Evolutionary conservation across 2,797 vertebrate species (phyloP).

Genomic region (Ataeniobius toweri): DNA sequence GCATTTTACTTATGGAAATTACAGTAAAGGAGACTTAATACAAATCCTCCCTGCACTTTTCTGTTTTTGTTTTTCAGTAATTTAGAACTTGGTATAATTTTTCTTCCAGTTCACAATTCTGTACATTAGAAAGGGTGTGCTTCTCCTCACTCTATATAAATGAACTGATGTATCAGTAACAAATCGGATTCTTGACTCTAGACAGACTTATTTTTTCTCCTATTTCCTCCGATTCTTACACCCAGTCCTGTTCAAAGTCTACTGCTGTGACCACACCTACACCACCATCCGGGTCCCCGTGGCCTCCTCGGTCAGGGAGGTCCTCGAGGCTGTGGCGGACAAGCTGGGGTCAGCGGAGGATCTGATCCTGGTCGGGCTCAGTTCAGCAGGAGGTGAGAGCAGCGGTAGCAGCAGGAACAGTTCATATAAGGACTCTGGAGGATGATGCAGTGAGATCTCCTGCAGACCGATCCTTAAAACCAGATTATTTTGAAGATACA

Average conservation of each 20-base stretch:
- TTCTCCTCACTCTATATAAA: background rate
- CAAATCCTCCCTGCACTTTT: background rate
- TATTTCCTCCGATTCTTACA: conserved; percentile 36
- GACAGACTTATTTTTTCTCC: background rate
- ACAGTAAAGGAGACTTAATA: background rate
- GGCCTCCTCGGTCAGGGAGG: conserved; percentile 90
- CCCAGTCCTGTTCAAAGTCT: conserved; percentile 96
- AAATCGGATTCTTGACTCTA: background rate
- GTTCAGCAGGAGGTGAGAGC: conserved; percentile 92
- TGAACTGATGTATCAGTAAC: background rate
- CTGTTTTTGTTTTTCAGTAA: background rate
- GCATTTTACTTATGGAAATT: background rate
- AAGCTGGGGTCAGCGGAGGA: conserved; percentile 94
- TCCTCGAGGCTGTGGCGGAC: conserved; percentile 90
- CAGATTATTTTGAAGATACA: background rate
- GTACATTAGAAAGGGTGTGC: background rate
- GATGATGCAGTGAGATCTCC: background rate
- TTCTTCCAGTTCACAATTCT: background rate
- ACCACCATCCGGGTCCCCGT: conserved; percentile 93
- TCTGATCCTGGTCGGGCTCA: conserved; percentile 92
- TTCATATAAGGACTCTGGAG: background rate
- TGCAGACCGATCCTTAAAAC: background rate
- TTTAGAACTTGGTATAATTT: background rate
- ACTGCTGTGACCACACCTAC: conserved; percentile 96
- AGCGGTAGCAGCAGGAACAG: conserved; percentile 20